These are phyloP conservation scores for Flexamia atlantica DNA, from an alignment of 2,888 invertebrate genomes.

Conservation along the genomic window DNA sequence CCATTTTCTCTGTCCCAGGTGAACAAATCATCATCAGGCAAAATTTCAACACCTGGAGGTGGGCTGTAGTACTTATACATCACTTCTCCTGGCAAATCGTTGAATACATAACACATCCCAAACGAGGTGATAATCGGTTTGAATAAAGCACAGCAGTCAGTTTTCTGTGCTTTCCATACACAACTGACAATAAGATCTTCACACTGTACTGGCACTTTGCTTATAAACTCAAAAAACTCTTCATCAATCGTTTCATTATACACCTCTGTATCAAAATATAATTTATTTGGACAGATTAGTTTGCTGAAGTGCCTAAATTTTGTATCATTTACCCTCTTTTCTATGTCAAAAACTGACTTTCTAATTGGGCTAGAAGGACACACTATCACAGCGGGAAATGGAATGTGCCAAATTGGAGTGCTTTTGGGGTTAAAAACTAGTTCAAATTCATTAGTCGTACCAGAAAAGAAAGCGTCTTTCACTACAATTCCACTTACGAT, in stretches of 20 bases:
- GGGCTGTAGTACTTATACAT: background rate
- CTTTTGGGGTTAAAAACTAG: constrained; percentile 4
- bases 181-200: background rate
- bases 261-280: background rate
- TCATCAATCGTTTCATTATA: background rate
- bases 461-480: background rate
- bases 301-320: constrained; percentile 1
- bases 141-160: constrained; percentile 15
- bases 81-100: background rate
- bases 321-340: background rate
- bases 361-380: constrained; percentile 9
- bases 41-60: background rate
- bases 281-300: background rate
- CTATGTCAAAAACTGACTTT: constrained; percentile 32
- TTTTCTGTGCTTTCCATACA: background rate
- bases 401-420: constrained; percentile 39
- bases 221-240: constrained; percentile 13
- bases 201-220: background rate
- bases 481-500: background rate
- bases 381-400: constrained; percentile 38
- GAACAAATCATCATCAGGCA: background rate
- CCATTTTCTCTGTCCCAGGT: background rate
- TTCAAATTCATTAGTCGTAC: constrained; percentile 17
- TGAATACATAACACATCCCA: constrained; percentile 5
- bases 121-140: background rate